These are phyloP conservation scores for Chesias legatella DNA, from an alignment of 2,888 invertebrate species.

Conservation along the genomic window DNA sequence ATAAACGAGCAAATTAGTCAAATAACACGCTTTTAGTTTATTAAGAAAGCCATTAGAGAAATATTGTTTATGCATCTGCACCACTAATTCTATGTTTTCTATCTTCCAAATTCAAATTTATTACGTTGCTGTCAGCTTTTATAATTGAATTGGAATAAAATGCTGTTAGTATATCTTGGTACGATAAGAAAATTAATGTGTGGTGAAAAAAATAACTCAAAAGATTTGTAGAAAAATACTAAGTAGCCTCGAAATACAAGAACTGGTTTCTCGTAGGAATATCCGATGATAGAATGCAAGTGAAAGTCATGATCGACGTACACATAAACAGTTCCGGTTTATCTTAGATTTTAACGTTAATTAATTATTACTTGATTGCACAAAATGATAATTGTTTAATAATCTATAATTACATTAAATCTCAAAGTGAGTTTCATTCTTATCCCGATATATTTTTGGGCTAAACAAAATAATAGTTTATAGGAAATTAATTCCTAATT, in stretches of 20 bases:
- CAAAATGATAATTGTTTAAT: conserved; percentile 16
- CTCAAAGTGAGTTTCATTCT: conserved; percentile 2
- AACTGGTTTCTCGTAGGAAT: conserved; percentile 71
- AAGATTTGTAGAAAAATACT: conserved; percentile 42
- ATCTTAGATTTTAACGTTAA: conserved; percentile 54
- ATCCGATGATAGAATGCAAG: conserved; percentile 74
- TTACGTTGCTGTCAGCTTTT: conserved; percentile 39
- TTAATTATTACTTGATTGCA: conserved; percentile 37
- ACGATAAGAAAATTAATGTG: conserved; percentile 49
- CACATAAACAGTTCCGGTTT: conserved; percentile 71
- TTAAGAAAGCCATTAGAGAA: conserved; percentile 30
- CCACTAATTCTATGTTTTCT: conserved; percentile 32
- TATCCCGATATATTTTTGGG: conserved; percentile 2
- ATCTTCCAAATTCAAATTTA: conserved; percentile 45
- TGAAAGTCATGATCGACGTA: conserved; percentile 75
- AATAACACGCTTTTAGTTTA: conserved; percentile 17
- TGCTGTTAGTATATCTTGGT: conserved; percentile 41
- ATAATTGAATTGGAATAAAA: conserved; percentile 46
- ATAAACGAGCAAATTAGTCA: conserved; percentile 5
- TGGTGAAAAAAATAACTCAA: conserved; percentile 35
- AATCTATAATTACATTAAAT: conserved; percentile 11
- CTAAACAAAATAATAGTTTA: no score
- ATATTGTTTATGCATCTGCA: conserved; percentile 31
- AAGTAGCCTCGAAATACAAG: conserved; percentile 48
- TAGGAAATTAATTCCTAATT: no score